phyloP scores from a whole-genome alignment of 2,797 vertebrate genomes.

The Platalea minor region DNA sequence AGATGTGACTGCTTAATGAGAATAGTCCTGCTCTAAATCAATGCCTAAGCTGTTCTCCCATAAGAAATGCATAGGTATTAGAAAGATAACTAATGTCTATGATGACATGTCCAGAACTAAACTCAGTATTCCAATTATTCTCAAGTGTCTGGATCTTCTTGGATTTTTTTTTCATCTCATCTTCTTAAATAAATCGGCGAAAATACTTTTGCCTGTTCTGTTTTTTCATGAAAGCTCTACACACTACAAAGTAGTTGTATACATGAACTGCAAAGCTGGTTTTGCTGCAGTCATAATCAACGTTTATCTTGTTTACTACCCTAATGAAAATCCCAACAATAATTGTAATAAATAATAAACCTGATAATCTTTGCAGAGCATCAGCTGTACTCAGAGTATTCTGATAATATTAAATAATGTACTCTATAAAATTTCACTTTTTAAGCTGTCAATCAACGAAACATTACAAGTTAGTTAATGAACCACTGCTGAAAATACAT shows the following conservation, averaged over 20 bases:
- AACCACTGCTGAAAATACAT: neutral
- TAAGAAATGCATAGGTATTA: neutral
- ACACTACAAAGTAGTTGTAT: neutral
- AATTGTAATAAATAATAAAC: neutral
- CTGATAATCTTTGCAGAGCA: neutral
- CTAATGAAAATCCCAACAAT: neutral
- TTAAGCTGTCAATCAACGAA: neutral
- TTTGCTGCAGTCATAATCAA: neutral
- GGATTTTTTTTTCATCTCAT: neutral
- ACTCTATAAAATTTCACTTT: neutral
- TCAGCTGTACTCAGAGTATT: neutral
- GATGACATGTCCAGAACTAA: constrained; percentile 5
- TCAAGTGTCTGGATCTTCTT: neutral
- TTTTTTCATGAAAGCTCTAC: neutral
- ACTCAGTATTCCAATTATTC: constrained; percentile 16
- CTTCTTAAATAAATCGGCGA: neutral
- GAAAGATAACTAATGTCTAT: neutral
- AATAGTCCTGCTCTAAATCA: constrained; percentile 16
- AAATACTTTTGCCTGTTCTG: neutral
- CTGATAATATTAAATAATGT: neutral
- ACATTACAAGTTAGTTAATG: neutral
- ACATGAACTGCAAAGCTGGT: neutral
- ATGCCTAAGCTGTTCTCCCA: neutral
- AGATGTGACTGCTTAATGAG: constrained; percentile 20
- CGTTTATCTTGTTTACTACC: neutral